Evolutionary conservation across 64 coral and sea anemone species (phyloP).

Genomic region (Stichodactyla helianthus): DNA sequence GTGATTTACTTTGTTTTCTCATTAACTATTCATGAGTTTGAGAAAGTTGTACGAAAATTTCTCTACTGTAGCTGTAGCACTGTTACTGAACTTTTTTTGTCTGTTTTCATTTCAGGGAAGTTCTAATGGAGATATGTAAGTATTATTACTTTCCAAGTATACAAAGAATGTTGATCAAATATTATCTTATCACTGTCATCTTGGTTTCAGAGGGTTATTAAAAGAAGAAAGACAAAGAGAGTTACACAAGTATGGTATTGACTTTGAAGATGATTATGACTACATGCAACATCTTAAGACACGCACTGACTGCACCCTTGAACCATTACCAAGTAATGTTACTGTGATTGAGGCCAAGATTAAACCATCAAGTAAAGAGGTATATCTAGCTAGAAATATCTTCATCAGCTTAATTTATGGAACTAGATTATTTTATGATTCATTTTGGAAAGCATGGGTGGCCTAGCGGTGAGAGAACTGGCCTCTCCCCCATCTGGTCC

Average conservation of each 20-base stretch:
- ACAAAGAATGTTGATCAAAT: too few species aligned
- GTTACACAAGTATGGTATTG: conserved; percentile 61
- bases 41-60: too few species aligned
- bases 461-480: too few species aligned
- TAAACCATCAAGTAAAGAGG: background rate
- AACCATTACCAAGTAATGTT: conserved; percentile 82
- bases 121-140: background rate
- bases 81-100: background rate
- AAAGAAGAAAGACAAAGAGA: background rate
- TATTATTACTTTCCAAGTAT: background rate
- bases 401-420: background rate
- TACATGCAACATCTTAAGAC: conserved; percentile 91
- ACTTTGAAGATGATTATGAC: conserved; percentile 96
- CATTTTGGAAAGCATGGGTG: too few species aligned
- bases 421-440: too few species aligned
- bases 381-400: background rate
- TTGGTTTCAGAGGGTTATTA: background rate
- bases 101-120: background rate
- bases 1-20: too few species aligned
- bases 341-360: conserved; percentile 78
- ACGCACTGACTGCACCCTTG: conserved; percentile 64
- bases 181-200: background rate
- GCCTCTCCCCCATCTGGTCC: too few species aligned
- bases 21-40: too few species aligned
- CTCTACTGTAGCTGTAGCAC: too few species aligned